Percentiles rank a stretch among this genome's conserved stretches.
Conservation (phyloP, 2,113 vertebrate species). For the Brachypteracias leptosomus region DNA sequence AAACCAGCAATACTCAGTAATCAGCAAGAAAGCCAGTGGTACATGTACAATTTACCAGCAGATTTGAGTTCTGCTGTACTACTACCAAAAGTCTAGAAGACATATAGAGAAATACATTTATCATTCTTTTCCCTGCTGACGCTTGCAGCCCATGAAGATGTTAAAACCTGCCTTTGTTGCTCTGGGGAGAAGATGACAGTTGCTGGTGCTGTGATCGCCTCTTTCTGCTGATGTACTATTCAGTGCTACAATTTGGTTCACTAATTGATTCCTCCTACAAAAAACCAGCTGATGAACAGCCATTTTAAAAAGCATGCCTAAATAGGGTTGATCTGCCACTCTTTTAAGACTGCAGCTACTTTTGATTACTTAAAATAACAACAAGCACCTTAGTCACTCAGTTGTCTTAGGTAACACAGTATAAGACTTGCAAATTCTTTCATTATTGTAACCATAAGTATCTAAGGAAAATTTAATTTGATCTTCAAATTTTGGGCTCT, state of each 20-base stretch:
- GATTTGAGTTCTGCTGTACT: background rate
- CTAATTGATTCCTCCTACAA: constrained; percentile 59
- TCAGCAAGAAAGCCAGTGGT: background rate
- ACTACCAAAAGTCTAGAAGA: background rate
- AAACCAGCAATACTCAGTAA: background rate
- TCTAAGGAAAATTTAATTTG: background rate
- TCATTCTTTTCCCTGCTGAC: background rate
- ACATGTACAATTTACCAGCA: background rate
- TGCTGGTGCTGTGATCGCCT: background rate
- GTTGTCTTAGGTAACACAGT: background rate
- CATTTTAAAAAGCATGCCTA: constrained; percentile 10
- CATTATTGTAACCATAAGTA: background rate
- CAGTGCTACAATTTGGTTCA: background rate
- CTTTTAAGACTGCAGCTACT: constrained; percentile 26
- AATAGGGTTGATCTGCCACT: constrained; percentile 11
- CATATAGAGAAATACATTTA: background rate
- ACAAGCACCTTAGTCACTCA: constrained; percentile 36
- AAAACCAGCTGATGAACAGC: constrained; percentile 37
- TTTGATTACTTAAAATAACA: constrained; percentile 50
- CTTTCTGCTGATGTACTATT: constrained; percentile 54
- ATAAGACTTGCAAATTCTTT: background rate
- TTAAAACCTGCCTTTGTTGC: constrained; percentile 11
- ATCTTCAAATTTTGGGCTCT: background rate
- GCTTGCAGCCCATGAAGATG: background rate
- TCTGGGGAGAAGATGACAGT: background rate